Evolutionary conservation across 2,888 invertebrate species (phyloP), one percentile per base, ranked within the genome.

Genomic region (Antheraea yamamai): DNA sequence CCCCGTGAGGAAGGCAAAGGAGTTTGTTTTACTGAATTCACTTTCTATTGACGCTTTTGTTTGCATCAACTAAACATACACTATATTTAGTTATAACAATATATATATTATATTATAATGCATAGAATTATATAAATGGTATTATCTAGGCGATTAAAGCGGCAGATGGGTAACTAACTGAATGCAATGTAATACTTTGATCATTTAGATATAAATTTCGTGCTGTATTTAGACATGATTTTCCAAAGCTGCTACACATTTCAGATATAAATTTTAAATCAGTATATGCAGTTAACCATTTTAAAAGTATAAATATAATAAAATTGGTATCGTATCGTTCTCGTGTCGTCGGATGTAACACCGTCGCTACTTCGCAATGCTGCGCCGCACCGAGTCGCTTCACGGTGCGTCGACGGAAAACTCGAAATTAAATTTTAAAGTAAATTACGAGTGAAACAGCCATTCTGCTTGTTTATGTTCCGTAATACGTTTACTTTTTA

Each of bases 361-460:
- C 16, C 2, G 20, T 20, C 68, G 68, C 20, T 16, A 30, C 30
- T 30, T 20, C n/a, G 47, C 12, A 12, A 47, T 16, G 30, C 6
- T 30, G 16, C 30, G 16, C 14, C n/a, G 10, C 70, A 39, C 2
- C 39, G 70, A 16, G 39, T 70, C n/a, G 39, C n/a, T n/a, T 39
- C 70, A 70, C 76, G 68, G 66, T 39, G 76, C 76, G 30, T 10
- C 14, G 30, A 20, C 80, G 76, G 74, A 77, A 77, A 71, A 72
- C 61, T 64, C 72, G 35, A 74, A 75, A 47, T 78, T 77, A 77
- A 81, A 77, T 75, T 75, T 77, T 52, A 71, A 75, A 77, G 70
- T 72, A 72, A 75, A 75, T 77, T 77, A 75, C 76, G 68, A 75
- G 47, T 58, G 72, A 70, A 77, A 77, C 73, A 74, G 73, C 74